Evolutionary conservation across 2,888 invertebrate species (phyloP).

Genomic region (Abrostola tripartita): DNA sequence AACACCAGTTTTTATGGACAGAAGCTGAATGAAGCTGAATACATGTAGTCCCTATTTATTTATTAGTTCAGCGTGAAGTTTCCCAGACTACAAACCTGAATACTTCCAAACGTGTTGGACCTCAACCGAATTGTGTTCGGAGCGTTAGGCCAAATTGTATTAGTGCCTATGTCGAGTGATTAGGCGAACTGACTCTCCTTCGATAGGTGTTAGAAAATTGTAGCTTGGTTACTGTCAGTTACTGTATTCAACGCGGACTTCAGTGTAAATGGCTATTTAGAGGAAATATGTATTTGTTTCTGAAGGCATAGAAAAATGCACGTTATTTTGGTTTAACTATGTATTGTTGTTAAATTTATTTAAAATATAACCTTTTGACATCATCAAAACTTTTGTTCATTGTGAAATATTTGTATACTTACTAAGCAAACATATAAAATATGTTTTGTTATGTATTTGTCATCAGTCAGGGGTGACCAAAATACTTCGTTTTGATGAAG

Average conservation of each 20-base stretch:
- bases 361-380: background rate
- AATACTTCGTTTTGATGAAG: too few species aligned
- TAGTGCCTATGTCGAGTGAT: conserved; percentile 53
- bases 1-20: too few species aligned
- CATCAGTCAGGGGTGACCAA: too few species aligned
- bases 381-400: too few species aligned
- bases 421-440: too few species aligned
- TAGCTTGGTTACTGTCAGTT: conserved; percentile 28
- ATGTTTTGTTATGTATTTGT: too few species aligned
- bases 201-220: conserved; percentile 49
- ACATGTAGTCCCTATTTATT: too few species aligned
- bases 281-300: background rate
- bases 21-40: too few species aligned
- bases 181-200: conserved; percentile 55
- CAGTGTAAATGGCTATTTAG: conserved; percentile 14
- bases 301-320: too few species aligned
- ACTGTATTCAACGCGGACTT: conserved; percentile 17
- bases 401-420: too few species aligned
- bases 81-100: background rate
- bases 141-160: conserved; percentile 54
- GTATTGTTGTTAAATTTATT: too few species aligned
- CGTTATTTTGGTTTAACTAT: too few species aligned
- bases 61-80: background rate
- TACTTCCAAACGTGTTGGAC: background rate
- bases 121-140: conserved; percentile 27